Conservation (phyloP, 2,113 vertebrate genomes). For the Pagrus major region DNA sequence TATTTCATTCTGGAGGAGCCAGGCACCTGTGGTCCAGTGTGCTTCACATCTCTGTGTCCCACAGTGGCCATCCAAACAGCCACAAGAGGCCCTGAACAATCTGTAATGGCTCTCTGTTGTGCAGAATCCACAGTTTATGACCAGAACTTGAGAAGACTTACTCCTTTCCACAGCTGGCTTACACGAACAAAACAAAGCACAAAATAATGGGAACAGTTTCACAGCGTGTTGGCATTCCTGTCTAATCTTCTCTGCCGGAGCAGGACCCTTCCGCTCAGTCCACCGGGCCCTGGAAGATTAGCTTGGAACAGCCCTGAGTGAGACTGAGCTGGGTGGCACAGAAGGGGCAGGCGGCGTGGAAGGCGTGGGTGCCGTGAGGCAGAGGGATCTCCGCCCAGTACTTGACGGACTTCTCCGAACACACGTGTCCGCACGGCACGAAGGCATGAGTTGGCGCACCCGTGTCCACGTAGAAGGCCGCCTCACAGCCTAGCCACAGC, state of each 20-base stretch:
- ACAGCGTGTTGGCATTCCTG: constrained; percentile 73
- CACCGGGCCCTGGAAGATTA: constrained; percentile 97
- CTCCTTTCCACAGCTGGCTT: constrained; percentile 53
- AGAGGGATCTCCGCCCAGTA: constrained; percentile 98
- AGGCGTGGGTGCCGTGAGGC: constrained; percentile 97
- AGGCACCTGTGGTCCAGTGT: constrained; percentile 52
- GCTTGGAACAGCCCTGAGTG: constrained; percentile 92
- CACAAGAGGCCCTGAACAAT: constrained; percentile 50
- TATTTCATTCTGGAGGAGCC: constrained; percentile 55
- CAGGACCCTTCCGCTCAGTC: constrained; percentile 86
- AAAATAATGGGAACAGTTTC: constrained; percentile 73
- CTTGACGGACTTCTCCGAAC: constrained; percentile 96
- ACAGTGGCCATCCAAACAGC: constrained; percentile 45
- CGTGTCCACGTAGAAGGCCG: constrained; percentile 96
- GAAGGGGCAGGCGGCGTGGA: constrained; percentile 97
- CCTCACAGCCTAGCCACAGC: constrained; percentile 96
- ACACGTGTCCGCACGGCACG: constrained; percentile 96
- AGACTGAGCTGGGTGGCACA: constrained; percentile 93
- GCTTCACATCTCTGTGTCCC: constrained; percentile 53
- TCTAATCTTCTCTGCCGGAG: constrained; percentile 7
- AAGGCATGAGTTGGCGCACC: constrained; percentile 95
- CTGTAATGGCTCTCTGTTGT: constrained; percentile 59
- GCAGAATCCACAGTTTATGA: constrained; percentile 65
- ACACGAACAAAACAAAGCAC: constrained; percentile 67
- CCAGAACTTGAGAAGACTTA: constrained; percentile 48